Conservation (phyloP, 2,888 invertebrate species). For the Drosophila koepferae region DNA sequence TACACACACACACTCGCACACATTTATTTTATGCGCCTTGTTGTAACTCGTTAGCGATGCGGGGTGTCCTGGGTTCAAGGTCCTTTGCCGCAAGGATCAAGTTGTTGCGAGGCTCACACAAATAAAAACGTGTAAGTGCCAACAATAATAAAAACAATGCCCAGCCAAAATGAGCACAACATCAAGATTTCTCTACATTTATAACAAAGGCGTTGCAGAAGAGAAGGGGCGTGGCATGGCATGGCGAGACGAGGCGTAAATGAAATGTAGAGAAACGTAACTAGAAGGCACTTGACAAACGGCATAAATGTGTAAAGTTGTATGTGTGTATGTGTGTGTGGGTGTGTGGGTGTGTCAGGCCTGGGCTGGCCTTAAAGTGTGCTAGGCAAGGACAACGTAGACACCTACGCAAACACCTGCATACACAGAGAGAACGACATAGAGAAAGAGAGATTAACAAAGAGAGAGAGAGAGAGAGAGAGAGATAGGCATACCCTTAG, state of each 20-base stretch:
- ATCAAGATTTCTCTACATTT: constrained; percentile 54
- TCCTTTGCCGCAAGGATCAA: constrained; percentile 62
- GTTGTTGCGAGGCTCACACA: constrained; percentile 47
- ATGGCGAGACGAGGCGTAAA: constrained; percentile 34
- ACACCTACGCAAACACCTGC: constrained; percentile 7
- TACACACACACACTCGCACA: neutral
- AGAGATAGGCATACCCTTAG: neutral
- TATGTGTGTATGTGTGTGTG: neutral
- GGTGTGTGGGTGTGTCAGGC: constrained; percentile 22
- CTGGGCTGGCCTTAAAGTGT: constrained; percentile 10
- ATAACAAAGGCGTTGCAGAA: neutral
- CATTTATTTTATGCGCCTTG: constrained; percentile 27
- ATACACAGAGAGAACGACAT: neutral
- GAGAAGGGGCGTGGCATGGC: neutral
- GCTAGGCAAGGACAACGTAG: constrained; percentile 25
- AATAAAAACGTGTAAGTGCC: constrained; percentile 59
- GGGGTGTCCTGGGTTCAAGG: constrained; percentile 60
- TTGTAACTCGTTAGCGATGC: constrained; percentile 49
- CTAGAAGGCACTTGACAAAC: constrained; percentile 49
- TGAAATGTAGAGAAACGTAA: constrained; percentile 59
- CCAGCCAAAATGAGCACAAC: constrained; percentile 59
- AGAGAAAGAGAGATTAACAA: neutral
- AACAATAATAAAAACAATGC: constrained; percentile 75
- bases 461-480: neutral
- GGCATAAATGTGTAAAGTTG: constrained; percentile 14